Evolutionary conservation across 2,113 vertebrate species (phyloP).

Genomic region (Apistogramma diplotaenia): DNA sequence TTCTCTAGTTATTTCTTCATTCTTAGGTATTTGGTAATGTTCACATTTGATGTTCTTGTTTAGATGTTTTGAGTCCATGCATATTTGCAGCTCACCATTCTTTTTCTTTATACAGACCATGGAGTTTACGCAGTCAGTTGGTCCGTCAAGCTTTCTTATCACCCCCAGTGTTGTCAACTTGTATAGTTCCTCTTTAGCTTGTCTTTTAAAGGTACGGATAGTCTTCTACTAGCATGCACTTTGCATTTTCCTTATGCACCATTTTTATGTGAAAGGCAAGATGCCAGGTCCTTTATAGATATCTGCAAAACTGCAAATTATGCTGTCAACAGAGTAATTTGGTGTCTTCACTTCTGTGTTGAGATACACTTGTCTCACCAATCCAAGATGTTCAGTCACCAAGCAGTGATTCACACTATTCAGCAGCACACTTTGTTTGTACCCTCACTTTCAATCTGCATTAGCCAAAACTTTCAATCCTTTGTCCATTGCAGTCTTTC

Average conservation of each 20-base stretch:
- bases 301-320: too few relatives aligned
- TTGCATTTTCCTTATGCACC: neutral
- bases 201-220: accelerated
- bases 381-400: too few relatives aligned
- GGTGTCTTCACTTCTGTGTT: too few relatives aligned
- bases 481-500: too few relatives aligned
- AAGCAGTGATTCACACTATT: too few relatives aligned
- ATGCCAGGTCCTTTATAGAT: neutral
- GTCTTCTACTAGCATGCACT: neutral
- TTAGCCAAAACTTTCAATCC: too few relatives aligned
- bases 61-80: neutral
- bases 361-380: too few relatives aligned
- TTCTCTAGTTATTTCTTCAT: neutral
- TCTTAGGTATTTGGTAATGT: neutral
- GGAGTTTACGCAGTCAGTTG: neutral
- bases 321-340: too few relatives aligned
- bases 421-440: too few relatives aligned
- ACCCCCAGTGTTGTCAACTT: neutral
- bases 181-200: neutral
- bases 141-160: neutral
- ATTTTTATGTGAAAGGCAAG: neutral
- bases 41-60: accelerated
- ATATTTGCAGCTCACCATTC: neutral
- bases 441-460: too few relatives aligned
- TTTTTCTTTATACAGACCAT: neutral